Conservation (phyloP, 1,140 invertebrate species). For the Parapsyche elsis region DNA sequence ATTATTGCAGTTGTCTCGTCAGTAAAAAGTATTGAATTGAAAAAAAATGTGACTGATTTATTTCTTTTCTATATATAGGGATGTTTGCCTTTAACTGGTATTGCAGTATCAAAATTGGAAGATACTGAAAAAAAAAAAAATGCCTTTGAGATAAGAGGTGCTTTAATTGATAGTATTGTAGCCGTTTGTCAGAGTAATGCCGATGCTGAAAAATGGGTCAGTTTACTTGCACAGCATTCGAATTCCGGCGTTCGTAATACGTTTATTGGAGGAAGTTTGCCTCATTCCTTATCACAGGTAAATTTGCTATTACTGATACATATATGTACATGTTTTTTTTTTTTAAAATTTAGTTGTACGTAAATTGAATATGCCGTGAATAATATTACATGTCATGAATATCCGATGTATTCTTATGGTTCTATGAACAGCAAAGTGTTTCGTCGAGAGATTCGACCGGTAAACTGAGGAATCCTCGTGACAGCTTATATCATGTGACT, state of each 20-base stretch:
- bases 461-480: slow-evolving; percentile 56
- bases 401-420: background rate
- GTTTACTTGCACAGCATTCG: slow-evolving; percentile 77
- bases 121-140: slow-evolving; percentile 84
- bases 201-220: slow-evolving; percentile 89
- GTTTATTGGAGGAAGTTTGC: slow-evolving; percentile 61
- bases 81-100: slow-evolving; percentile 88
- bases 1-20: background rate
- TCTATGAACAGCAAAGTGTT: slow-evolving; percentile 5
- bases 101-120: slow-evolving; percentile 80
- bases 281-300: slow-evolving; percentile 68
- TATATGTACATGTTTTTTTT: slow-evolving; percentile 44
- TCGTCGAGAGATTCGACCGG: background rate
- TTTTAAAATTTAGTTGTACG: slow-evolving; percentile 49
- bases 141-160: slow-evolving; percentile 93
- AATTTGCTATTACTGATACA: slow-evolving; percentile 57
- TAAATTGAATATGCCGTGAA: background rate
- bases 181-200: slow-evolving; percentile 86
- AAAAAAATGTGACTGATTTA: background rate
- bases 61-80: slow-evolving; percentile 75
- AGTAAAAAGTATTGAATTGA: background rate
- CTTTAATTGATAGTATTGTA: slow-evolving; percentile 89
- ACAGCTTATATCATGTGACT: slow-evolving; percentile 68
- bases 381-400: background rate
- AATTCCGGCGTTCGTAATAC: slow-evolving; percentile 61